A percentile compares a stretch with the other conserved stretches of the same genome.
phyloP scores from a whole-genome alignment of 2,888 invertebrate genomes.

The Sialis lutaria region DNA sequence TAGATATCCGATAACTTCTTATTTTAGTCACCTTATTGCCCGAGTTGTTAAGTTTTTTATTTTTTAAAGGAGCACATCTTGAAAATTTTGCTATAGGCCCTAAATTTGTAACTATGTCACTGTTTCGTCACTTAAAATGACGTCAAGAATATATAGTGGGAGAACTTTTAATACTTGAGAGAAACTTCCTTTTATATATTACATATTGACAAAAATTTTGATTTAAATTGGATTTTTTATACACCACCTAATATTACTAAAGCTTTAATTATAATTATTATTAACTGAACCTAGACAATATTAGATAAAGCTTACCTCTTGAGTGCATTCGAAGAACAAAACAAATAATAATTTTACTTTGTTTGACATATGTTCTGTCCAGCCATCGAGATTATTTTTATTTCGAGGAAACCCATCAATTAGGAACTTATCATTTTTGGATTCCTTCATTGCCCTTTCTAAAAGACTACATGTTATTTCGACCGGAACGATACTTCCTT shows the following conservation, averaged over 20 bases:
- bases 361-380: slow-evolving; percentile 68
- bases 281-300: no score
- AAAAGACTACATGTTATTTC: slow-evolving; percentile 94
- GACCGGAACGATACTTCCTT: slow-evolving; percentile 94
- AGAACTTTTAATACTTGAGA: no score
- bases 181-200: no score
- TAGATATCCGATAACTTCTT: background rate
- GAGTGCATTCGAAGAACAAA: slow-evolving; percentile 79
- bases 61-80: background rate
- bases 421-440: slow-evolving; percentile 59
- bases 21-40: background rate
- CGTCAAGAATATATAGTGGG: no score
- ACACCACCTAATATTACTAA: no score
- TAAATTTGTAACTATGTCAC: background rate
- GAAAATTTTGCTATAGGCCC: background rate
- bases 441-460: slow-evolving; percentile 59
- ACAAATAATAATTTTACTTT: slow-evolving; percentile 76
- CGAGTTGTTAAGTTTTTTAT: background rate
- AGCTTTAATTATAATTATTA: no score
- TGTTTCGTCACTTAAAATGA: no score
- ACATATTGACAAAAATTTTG: no score
- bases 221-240: no score
- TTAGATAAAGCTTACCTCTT: slow-evolving; percentile 30
- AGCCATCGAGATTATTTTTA: slow-evolving; percentile 89
- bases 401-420: slow-evolving; percentile 98